Evolutionary conservation across 2,113 vertebrate genomes (phyloP).

Genomic region (Odocoileus virginianus): DNA sequence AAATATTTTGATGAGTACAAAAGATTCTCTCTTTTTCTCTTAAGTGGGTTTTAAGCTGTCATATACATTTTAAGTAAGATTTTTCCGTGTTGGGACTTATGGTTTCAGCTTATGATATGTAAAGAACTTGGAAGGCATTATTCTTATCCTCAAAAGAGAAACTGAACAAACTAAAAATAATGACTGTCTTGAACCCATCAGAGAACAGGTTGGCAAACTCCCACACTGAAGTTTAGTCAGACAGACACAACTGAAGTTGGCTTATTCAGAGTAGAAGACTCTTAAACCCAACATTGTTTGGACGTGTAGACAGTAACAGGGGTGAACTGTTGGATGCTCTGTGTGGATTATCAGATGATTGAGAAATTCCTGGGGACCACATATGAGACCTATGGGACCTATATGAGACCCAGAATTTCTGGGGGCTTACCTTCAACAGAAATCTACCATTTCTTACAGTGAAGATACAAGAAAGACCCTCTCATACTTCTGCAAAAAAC

Average conservation of each 20-base stretch:
- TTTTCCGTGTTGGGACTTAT: not conserved
- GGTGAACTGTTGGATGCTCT: not conserved
- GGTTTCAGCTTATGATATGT: not conserved
- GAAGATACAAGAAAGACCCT: not conserved
- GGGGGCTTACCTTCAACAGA: not conserved
- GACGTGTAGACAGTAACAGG: not conserved
- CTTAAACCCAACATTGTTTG: fast-evolving
- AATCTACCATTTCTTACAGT: not conserved
- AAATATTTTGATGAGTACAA: not conserved
- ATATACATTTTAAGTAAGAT: not conserved
- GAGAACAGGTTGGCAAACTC: not conserved
- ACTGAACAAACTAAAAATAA: not conserved
- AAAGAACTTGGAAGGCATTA: not conserved
- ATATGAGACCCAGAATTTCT: too few species aligned
- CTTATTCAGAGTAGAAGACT: not conserved
- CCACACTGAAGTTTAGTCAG: not conserved
- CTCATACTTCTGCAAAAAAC: not conserved
- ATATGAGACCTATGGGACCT: not conserved
- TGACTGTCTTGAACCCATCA: not conserved
- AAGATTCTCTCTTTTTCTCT: not conserved
- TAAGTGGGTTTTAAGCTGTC: not conserved
- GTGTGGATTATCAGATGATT: not conserved
- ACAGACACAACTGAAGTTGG: fast-evolving
- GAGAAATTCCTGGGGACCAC: not conserved
- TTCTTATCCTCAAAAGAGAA: not conserved